phyloP scores from a whole-genome alignment of 2,888 invertebrate species.

The Perdita meconis region DNA sequence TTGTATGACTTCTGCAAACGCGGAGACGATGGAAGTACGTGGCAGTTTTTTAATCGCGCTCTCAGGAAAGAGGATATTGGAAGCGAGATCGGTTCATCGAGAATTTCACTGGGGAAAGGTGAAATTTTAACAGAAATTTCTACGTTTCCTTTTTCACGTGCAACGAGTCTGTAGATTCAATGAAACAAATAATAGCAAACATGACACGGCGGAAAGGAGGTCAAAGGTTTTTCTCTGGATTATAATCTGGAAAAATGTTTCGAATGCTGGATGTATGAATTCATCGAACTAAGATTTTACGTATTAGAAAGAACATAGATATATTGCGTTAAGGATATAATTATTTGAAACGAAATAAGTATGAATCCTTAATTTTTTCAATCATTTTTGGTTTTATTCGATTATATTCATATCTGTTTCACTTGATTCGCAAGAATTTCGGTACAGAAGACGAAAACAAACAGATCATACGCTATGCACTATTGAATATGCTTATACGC shows the following conservation, averaged over 20 bases:
- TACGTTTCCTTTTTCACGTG: neutral
- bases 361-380: too few relatives aligned
- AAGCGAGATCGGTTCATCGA: slow-evolving; percentile 3
- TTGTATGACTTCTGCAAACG: slow-evolving; percentile 1
- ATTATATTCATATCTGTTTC: neutral
- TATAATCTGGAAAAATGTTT: too few relatives aligned
- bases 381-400: too few relatives aligned
- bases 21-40: neutral
- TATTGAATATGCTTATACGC: neutral
- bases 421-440: neutral
- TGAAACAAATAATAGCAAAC: too few relatives aligned
- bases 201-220: too few relatives aligned
- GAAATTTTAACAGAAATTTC: neutral
- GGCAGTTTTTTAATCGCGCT: slow-evolving; percentile 23
- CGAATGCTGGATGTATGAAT: too few relatives aligned
- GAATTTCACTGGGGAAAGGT: neutral
- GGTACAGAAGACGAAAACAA: neutral
- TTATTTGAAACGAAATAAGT: too few relatives aligned
- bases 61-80: neutral
- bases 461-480: neutral
- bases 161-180: too few relatives aligned
- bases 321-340: too few relatives aligned
- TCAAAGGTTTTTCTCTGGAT: too few relatives aligned
- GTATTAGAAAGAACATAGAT: too few relatives aligned
- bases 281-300: too few relatives aligned